phyloP scores from a whole-genome alignment of 2,797 vertebrate genomes.

The Champsocephalus gunnari region DNA sequence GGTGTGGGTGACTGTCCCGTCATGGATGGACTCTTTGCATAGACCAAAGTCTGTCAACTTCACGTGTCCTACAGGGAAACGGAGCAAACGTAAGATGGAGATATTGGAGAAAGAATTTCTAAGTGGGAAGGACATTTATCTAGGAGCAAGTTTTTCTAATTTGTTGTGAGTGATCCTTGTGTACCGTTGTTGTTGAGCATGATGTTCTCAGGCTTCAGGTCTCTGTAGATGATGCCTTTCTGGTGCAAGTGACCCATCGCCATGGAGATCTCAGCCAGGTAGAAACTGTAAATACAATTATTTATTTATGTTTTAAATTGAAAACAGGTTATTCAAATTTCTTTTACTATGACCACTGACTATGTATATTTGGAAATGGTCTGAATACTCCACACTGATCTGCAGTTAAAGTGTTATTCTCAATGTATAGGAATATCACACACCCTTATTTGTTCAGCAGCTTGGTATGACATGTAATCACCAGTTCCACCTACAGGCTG shows the following conservation, averaged over 20 bases:
- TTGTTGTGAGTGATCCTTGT: constrained; percentile 4
- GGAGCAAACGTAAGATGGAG: background rate
- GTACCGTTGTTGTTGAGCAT: constrained; percentile 98
- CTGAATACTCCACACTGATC: background rate
- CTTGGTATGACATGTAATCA: constrained; percentile 34
- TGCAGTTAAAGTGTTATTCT: background rate
- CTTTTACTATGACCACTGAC: constrained; percentile 88
- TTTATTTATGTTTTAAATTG: no score
- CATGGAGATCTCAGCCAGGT: constrained; percentile 99
- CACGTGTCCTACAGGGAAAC: constrained; percentile 88
- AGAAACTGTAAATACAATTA: constrained; percentile 90
- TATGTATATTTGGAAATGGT: constrained; percentile 72
- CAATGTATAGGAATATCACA: constrained; percentile 14
- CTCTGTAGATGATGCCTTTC: constrained; percentile 98
- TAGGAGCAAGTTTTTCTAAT: background rate
- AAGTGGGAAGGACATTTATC: background rate
- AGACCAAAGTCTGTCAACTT: constrained; percentile 96
- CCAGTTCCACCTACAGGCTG: constrained; percentile 28
- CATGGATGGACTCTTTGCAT: constrained; percentile 98
- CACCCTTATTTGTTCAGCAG: constrained; percentile 28
- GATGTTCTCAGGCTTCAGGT: constrained; percentile 99
- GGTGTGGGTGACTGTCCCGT: constrained; percentile 96
- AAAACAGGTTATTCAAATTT: constrained; percentile 72
- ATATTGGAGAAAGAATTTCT: background rate
- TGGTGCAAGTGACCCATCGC: constrained; percentile 97